These are phyloP conservation scores for Cyaniris semiargus DNA, from an alignment of 2,888 invertebrate species.

Conservation along the genomic window DNA sequence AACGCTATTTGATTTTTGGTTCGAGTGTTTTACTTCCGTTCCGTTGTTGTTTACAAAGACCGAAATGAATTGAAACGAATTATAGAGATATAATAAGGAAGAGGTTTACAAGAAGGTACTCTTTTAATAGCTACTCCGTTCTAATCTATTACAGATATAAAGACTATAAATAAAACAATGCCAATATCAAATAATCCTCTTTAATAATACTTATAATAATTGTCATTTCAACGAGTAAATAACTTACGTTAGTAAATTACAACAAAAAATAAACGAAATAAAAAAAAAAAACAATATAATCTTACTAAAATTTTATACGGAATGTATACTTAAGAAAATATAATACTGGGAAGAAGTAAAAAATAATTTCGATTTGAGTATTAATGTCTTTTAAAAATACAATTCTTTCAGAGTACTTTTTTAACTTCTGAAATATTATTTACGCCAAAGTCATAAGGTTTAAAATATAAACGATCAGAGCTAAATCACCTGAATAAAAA, in stretches of 20 bases:
- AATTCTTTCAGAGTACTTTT: neutral
- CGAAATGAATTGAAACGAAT: too few species aligned
- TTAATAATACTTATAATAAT: slow-evolving; percentile 2
- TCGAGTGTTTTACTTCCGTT: too few species aligned
- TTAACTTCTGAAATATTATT: neutral
- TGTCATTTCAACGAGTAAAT: slow-evolving; percentile 11
- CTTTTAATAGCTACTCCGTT: neutral
- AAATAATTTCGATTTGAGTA: neutral
- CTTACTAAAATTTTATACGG: neutral
- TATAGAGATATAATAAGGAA: too few species aligned
- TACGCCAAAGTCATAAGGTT: too few species aligned
- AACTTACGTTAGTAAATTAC: slow-evolving; percentile 11
- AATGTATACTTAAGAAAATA: neutral
- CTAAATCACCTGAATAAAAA: too few species aligned
- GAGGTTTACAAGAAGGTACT: neutral
- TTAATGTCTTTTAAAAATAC: neutral
- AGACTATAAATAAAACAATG: neutral
- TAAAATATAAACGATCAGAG: too few species aligned
- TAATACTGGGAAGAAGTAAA: neutral
- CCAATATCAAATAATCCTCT: neutral
- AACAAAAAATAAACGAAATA: neutral
- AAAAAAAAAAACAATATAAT: neutral
- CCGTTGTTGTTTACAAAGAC: too few species aligned
- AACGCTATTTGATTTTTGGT: too few species aligned
- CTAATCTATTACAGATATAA: neutral